Conservation (phyloP, 1,140 invertebrate species). For the Druon quercuslanigerum region DNA sequence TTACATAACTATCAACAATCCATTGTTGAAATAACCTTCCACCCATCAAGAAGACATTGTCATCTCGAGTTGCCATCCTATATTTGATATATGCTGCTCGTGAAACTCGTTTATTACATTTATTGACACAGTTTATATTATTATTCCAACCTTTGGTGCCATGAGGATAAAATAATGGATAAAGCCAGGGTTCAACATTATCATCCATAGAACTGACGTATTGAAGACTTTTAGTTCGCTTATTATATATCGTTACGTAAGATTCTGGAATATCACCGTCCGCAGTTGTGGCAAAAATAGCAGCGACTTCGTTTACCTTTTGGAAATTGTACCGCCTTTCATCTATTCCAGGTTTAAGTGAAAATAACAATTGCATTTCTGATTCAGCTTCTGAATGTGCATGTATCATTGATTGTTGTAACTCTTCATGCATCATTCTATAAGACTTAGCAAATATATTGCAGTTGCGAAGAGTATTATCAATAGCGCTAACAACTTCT, state of each 20-base stretch:
- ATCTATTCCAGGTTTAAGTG: not conserved
- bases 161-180: too few relatives aligned
- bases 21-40: not conserved
- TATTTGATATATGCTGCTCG: constrained; percentile 41
- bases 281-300: constrained; percentile 4
- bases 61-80: constrained; percentile 39
- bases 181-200: too few relatives aligned
- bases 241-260: too few relatives aligned
- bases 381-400: constrained; percentile 16
- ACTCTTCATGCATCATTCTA: constrained; percentile 40
- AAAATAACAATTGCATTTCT: constrained; percentile 44
- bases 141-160: too few relatives aligned
- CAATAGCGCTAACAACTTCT: constrained; percentile 17
- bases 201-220: too few relatives aligned
- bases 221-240: too few relatives aligned
- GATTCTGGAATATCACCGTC: too few relatives aligned
- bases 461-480: constrained; percentile 2
- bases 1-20: constrained; percentile 10
- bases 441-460: constrained; percentile 37
- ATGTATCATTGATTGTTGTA: constrained; percentile 13
- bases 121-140: too few relatives aligned
- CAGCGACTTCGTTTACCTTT: constrained; percentile 46
- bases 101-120: constrained; percentile 33
- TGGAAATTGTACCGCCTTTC: not conserved
- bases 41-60: constrained; percentile 32